A percentile compares a stretch with the other conserved stretches of the same genome.
phyloP scores from a whole-genome alignment of 35 echinoderm and acorn worm genomes.

The Chiridota heheva region DNA sequence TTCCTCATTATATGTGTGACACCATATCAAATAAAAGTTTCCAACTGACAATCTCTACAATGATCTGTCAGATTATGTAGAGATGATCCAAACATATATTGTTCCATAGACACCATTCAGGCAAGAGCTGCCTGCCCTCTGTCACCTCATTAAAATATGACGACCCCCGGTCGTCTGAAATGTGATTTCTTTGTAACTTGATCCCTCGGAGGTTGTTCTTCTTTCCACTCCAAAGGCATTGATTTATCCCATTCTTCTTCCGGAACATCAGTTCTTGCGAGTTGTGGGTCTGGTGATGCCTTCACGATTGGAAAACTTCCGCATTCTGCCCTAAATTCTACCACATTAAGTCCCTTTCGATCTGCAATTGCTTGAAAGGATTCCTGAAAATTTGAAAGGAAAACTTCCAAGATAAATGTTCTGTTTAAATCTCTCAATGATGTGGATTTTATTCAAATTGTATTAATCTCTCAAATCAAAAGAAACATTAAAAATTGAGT shows the following conservation, averaged over 20 bases:
- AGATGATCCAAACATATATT: no score
- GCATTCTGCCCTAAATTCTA: slow-evolving; percentile 79
- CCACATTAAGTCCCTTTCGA: slow-evolving; percentile 84
- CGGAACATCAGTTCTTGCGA: slow-evolving; percentile 51
- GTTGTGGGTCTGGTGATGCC: slow-evolving; percentile 68
- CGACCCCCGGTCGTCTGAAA: slow-evolving; percentile 15
- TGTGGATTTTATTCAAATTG: background rate
- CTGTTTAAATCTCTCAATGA: background rate
- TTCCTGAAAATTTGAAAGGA: slow-evolving; percentile 55
- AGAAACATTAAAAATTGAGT: no score
- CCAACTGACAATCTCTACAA: no score
- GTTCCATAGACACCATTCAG: no score
- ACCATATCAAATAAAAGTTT: no score
- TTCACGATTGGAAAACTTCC: slow-evolving; percentile 80
- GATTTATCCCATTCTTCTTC: slow-evolving; percentile 91
- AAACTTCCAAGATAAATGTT: background rate
- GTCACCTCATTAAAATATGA: background rate
- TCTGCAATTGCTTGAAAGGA: slow-evolving; percentile 93
- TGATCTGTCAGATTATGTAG: no score
- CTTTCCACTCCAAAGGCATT: slow-evolving; percentile 70
- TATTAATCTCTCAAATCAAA: no score
- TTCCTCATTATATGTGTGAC: no score
- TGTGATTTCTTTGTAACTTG: background rate
- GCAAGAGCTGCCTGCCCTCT: background rate
- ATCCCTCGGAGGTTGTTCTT: slow-evolving; percentile 28